These are phyloP conservation scores for Stictonetta naevosa DNA, from an alignment of 2,113 vertebrate genomes.

Conservation along the genomic window DNA sequence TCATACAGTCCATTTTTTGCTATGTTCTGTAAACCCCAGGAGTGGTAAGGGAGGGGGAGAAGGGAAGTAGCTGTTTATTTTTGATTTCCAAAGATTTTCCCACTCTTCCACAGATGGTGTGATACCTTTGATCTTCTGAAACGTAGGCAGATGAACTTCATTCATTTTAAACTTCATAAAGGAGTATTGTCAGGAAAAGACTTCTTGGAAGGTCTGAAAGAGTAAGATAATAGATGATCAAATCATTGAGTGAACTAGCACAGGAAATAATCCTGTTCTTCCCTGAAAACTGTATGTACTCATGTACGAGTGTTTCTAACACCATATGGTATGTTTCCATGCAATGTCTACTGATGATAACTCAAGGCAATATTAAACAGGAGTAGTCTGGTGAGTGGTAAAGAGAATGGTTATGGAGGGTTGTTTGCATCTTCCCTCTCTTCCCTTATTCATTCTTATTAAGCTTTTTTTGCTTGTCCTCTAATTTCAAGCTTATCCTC, in stretches of 20 bases:
- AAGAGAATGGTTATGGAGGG: background rate
- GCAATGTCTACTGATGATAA: background rate
- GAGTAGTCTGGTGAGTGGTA: background rate
- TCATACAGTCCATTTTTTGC: background rate
- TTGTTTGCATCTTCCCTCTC: background rate
- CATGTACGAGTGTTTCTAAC: background rate
- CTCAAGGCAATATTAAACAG: background rate
- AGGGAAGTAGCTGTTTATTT: background rate
- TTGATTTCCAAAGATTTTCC: background rate
- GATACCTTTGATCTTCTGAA: background rate
- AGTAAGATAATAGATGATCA: background rate
- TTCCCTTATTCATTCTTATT: background rate
- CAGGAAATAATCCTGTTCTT: background rate
- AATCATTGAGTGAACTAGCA: background rate
- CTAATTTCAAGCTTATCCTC: background rate
- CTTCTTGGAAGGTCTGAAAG: background rate
- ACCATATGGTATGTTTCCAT: background rate
- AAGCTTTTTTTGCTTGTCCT: background rate
- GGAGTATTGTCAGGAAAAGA: background rate
- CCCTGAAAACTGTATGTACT: background rate
- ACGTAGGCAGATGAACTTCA: background rate
- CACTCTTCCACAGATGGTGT: background rate
- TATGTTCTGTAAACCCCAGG: background rate
- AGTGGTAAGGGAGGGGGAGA: background rate
- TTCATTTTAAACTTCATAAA: background rate